phyloP scores from a whole-genome alignment of 2,888 invertebrate species.

The Latrodectus elegans region DNA sequence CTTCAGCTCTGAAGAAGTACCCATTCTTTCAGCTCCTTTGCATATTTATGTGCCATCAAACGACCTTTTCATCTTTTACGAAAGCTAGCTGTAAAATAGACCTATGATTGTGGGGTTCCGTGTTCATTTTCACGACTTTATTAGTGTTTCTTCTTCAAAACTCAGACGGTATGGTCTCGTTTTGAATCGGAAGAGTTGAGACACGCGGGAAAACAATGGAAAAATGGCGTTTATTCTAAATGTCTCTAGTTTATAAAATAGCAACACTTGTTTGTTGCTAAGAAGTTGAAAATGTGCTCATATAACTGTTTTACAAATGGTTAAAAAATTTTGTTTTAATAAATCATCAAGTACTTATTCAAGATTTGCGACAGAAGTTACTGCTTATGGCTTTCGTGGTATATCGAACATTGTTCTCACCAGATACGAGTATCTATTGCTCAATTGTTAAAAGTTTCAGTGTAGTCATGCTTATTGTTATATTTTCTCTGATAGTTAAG shows the following conservation, averaged over 20 bases:
- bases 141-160: constrained; percentile 3
- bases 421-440: too few relatives aligned
- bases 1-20: constrained; percentile 21
- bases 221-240: constrained; percentile 1
- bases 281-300: background rate
- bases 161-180: background rate
- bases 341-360: too few relatives aligned
- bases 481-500: too few relatives aligned
- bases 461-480: too few relatives aligned
- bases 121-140: constrained; percentile 12
- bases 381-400: too few relatives aligned
- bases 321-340: too few relatives aligned
- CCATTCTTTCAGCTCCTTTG: constrained; percentile 38
- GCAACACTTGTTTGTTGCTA: background rate
- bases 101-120: constrained; percentile 33
- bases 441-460: too few relatives aligned
- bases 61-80: constrained; percentile 31
- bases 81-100: constrained; percentile 50
- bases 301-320: too few relatives aligned
- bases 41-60: constrained; percentile 42
- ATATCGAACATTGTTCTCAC: too few relatives aligned
- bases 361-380: too few relatives aligned
- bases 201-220: constrained; percentile 1
- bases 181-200: constrained; percentile 1
- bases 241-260: background rate